A percentile compares a stretch with the other conserved stretches of the same genome.
Conservation (phyloP, 2,888 invertebrate species). For the Nephrotoma flavescens region DNA sequence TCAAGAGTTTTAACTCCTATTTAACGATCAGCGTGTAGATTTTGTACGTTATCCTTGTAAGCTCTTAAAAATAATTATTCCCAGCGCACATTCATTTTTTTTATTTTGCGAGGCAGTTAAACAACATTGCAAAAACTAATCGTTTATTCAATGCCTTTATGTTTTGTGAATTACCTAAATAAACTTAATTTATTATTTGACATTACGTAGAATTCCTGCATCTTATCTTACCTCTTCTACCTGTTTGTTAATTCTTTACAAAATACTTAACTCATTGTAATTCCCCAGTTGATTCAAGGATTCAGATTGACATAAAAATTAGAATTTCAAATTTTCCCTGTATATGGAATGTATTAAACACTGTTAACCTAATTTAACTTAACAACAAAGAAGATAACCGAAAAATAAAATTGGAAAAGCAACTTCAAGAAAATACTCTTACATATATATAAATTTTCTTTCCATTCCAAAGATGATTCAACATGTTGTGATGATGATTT, state of each 20-base stretch:
- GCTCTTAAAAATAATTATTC: too few species aligned
- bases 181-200: too few species aligned
- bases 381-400: background rate
- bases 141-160: too few species aligned
- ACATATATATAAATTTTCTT: background rate
- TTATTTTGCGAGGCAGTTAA: too few species aligned
- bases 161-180: too few species aligned
- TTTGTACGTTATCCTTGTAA: too few species aligned
- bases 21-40: too few species aligned
- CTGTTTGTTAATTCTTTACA: background rate
- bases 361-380: background rate
- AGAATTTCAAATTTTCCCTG: background rate
- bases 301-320: background rate
- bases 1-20: too few species aligned
- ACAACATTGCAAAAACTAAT: too few species aligned
- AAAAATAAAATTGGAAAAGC: background rate
- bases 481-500: conserved; percentile 51
- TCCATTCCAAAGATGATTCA: conserved; percentile 36
- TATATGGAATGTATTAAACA: background rate
- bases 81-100: too few species aligned
- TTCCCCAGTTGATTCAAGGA: background rate
- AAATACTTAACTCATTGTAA: background rate
- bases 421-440: background rate
- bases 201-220: too few species aligned
- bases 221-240: background rate